phyloP scores from a whole-genome alignment of 2,797 vertebrate genomes.

The Mormyrus proboscirostris region DNA sequence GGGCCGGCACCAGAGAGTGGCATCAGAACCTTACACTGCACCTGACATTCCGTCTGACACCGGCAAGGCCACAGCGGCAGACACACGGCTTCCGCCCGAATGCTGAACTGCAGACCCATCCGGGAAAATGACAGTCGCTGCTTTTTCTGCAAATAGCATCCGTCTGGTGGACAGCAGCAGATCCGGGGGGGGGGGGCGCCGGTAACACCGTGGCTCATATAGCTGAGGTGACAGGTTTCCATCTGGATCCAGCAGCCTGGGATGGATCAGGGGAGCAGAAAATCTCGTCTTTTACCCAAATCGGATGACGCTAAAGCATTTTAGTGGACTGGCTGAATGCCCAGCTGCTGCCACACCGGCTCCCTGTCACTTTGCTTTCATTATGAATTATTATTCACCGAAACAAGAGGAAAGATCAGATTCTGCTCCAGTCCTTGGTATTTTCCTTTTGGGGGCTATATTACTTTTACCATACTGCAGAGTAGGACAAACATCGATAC shows the following conservation, averaged over 20 bases:
- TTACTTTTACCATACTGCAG: neutral
- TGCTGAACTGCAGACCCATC: neutral
- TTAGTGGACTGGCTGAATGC: neutral
- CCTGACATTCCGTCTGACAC: neutral
- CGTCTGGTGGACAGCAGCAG: neutral
- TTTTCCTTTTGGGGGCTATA: neutral
- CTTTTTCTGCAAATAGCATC: conserved; percentile 8
- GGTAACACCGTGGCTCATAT: neutral
- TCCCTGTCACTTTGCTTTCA: neutral
- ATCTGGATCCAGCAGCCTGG: neutral
- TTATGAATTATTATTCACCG: conserved; percentile 2
- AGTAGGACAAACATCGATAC: neutral
- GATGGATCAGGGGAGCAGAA: neutral
- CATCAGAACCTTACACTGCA: neutral
- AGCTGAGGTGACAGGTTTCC: neutral
- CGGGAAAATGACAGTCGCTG: neutral
- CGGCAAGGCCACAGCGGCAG: neutral
- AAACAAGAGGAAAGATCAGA: neutral
- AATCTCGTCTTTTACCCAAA: neutral
- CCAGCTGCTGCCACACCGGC: neutral
- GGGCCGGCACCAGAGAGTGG: neutral
- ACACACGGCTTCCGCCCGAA: neutral
- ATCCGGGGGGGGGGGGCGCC: neutral
- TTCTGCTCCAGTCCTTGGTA: neutral
- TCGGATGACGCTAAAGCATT: neutral